phyloP scores from a whole-genome alignment of 2,797 vertebrate species.

The Dendrocincla tyrannina region DNA sequence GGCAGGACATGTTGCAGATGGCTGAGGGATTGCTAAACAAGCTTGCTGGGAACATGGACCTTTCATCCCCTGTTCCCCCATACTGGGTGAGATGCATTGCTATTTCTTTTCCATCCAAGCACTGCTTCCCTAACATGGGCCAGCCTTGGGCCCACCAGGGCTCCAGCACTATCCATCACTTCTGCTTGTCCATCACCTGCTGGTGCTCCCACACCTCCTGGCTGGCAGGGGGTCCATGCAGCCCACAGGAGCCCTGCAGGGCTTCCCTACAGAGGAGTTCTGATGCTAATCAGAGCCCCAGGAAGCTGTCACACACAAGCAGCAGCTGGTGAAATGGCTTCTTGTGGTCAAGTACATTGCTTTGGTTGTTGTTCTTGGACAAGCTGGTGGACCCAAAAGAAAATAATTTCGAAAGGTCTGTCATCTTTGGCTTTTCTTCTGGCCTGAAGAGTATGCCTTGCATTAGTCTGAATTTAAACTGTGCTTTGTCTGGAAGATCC shows the following conservation, averaged over 20 bases:
- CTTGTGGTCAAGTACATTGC: background rate
- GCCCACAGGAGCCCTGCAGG: background rate
- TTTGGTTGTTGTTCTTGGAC: background rate
- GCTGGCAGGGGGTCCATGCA: background rate
- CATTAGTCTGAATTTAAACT: background rate
- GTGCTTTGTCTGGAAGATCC: background rate
- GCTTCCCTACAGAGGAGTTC: background rate
- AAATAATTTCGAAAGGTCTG: background rate
- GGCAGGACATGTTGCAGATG: background rate
- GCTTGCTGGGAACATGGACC: background rate
- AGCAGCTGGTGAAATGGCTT: background rate
- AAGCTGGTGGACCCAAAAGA: background rate
- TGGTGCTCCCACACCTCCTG: background rate
- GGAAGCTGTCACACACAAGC: background rate
- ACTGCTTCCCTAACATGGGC: background rate
- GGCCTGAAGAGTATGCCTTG: background rate
- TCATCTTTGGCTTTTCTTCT: background rate
- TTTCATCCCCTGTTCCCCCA: background rate
- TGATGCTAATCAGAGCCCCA: background rate
- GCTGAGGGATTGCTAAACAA: background rate
- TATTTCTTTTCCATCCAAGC: background rate
- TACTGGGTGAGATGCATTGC: rapidly evolving
- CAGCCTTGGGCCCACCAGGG: background rate
- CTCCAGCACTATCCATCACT: background rate
- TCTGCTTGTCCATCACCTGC: background rate